Evolutionary conservation across 1,140 invertebrate genomes (phyloP).

Genomic region (Solenopsis fugax): DNA sequence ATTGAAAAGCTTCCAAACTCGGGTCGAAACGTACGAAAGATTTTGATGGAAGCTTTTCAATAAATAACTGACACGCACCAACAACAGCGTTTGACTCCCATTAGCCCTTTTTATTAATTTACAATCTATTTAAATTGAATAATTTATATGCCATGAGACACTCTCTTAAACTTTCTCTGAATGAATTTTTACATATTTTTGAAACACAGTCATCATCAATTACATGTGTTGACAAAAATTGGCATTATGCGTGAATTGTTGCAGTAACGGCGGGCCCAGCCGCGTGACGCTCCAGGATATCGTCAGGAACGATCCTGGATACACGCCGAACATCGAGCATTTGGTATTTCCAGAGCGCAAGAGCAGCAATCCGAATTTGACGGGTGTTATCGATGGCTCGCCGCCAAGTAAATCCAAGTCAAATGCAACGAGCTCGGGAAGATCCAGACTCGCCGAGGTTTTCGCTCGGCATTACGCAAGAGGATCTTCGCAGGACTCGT

Average conservation of each 20-base stretch:
- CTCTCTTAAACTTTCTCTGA: neutral
- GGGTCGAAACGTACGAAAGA: no score
- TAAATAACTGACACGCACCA: no score
- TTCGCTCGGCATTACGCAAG: constrained; percentile 83
- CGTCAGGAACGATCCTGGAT: constrained; percentile 86
- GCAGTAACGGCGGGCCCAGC: constrained; percentile 79
- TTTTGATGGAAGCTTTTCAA: no score
- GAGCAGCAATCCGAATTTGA: constrained; percentile 84
- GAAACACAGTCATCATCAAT: neutral
- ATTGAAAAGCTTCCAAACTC: no score
- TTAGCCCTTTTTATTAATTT: no score
- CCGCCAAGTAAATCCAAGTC: constrained; percentile 78
- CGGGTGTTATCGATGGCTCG: constrained; percentile 73
- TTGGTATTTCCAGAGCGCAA: constrained; percentile 87
- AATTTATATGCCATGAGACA: neutral
- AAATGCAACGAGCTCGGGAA: constrained; percentile 74
- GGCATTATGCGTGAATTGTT: constrained; percentile 44
- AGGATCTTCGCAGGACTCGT: constrained; percentile 81
- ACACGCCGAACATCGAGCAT: constrained; percentile 88
- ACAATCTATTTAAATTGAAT: neutral
- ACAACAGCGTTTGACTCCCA: no score
- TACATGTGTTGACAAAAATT: neutral
- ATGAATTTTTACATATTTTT: neutral
- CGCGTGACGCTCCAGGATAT: constrained; percentile 84
- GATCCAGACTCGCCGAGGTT: constrained; percentile 87